Conservation (phyloP, 2,797 vertebrate species). For the Paratrypauchen microcephalus region DNA sequence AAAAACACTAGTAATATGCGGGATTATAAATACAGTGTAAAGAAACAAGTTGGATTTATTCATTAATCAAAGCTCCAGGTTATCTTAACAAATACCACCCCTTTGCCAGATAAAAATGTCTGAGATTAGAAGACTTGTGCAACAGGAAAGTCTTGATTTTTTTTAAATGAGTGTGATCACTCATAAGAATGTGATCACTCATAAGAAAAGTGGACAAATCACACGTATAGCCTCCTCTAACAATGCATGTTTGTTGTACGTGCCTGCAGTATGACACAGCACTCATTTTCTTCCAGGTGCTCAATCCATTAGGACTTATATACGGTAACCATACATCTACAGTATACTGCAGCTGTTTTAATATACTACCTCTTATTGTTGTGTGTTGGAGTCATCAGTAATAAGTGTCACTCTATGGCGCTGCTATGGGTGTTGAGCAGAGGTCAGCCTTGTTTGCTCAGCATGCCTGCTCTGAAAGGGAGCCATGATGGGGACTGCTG, state of each 20-base stretch:
- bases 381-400: conserved; percentile 40
- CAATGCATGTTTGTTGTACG: conserved; percentile 2
- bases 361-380: conserved; percentile 24
- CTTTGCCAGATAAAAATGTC: conserved; percentile 7
- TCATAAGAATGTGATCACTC: conserved; percentile 1
- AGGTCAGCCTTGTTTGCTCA: conserved; percentile 68
- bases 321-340: not conserved
- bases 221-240: not conserved
- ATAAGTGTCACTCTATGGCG: conserved; percentile 48
- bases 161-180: not conserved
- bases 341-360: not conserved
- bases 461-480: conserved; percentile 47
- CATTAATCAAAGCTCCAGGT: conserved; percentile 2
- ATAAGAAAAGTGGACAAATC: conserved; percentile 11
- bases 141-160: conserved; percentile 45
- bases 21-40: not conserved
- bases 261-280: conserved; percentile 9
- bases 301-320: not conserved
- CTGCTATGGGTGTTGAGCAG: conserved; percentile 50
- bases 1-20: not conserved
- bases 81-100: conserved; percentile 16
- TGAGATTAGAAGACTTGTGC: conserved; percentile 14
- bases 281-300: not conserved
- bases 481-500: conserved; percentile 63
- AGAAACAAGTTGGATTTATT: not conserved